Percentiles rank a stretch among this genome's conserved stretches.
These are phyloP conservation scores for Trichogramma pretiosum DNA, from an alignment of 1,140 invertebrate genomes.

Conservation along the genomic window DNA sequence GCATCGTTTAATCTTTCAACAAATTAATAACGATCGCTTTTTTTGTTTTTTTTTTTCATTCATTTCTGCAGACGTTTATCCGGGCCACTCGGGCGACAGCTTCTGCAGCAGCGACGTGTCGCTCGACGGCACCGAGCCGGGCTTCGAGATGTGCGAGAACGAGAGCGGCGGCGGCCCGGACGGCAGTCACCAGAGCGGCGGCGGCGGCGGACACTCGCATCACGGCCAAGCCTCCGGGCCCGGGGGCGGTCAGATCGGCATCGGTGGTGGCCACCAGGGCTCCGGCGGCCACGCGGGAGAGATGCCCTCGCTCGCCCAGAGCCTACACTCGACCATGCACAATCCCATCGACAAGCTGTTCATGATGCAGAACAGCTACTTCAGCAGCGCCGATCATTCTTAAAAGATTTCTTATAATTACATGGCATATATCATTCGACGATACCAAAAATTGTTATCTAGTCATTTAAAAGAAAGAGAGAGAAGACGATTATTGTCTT, in stretches of 20 bases:
- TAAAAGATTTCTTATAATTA: background rate
- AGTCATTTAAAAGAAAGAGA: too few species aligned
- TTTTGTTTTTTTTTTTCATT: background rate
- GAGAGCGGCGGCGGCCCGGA: constrained; percentile 34
- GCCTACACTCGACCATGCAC: constrained; percentile 56
- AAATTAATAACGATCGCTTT: background rate
- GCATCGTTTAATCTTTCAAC: background rate
- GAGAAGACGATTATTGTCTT: background rate
- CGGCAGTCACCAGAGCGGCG: constrained; percentile 44
- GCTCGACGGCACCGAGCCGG: constrained; percentile 73
- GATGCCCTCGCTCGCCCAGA: constrained; percentile 48
- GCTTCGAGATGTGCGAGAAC: constrained; percentile 58
- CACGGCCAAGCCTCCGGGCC: too few species aligned
- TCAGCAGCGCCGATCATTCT: constrained; percentile 40
- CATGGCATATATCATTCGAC: background rate
- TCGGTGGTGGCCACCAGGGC: constrained; percentile 24
- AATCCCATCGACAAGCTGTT: constrained; percentile 97
- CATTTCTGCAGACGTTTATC: constrained; percentile 61
- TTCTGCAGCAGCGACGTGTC: constrained; percentile 85
- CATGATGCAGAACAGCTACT: constrained; percentile 94
- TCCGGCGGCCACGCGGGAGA: constrained; percentile 45
- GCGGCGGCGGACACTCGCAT: constrained; percentile 38
- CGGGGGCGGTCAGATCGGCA: constrained; percentile 33
- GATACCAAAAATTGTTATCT: too few species aligned
- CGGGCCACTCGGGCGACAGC: constrained; percentile 76